Evolutionary conservation across 2,888 invertebrate genomes (phyloP).

Genomic region (Ceriagrion tenellum): DNA sequence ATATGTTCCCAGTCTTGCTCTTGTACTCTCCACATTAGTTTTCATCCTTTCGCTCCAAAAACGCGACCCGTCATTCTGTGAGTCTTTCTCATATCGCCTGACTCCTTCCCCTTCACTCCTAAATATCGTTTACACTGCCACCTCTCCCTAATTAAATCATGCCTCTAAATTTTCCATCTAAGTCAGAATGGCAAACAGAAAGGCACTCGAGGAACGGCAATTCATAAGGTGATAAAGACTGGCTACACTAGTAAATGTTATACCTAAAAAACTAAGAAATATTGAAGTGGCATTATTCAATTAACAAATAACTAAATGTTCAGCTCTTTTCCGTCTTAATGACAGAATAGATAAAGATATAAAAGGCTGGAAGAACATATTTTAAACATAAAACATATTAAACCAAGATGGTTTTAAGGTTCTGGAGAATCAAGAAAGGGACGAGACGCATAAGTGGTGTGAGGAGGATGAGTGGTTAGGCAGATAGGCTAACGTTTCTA

Average conservation of each 20-base stretch:
- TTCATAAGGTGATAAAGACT: too few species aligned
- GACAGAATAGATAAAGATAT: too few species aligned
- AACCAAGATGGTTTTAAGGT: too few species aligned
- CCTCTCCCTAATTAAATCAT: not conserved
- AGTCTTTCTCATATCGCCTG: conserved; percentile 5
- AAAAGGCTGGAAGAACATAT: too few species aligned
- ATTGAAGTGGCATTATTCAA: too few species aligned
- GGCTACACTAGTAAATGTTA: too few species aligned
- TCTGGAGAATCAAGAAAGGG: not conserved
- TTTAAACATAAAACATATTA: too few species aligned
- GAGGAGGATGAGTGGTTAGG: not conserved
- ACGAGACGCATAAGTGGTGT: not conserved
- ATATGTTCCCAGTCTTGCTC: not conserved
- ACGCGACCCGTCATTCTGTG: conserved; percentile 16
- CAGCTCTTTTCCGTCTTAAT: too few species aligned
- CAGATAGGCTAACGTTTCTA: conserved; percentile 16
- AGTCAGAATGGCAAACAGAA: too few species aligned
- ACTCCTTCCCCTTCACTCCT: not conserved
- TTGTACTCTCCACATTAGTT: not conserved
- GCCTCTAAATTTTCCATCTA: not conserved
- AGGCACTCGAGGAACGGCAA: too few species aligned
- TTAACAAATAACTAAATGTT: too few species aligned
- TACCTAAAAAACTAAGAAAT: too few species aligned
- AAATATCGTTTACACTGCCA: not conserved
- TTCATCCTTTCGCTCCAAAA: not conserved